Evolutionary conservation across 1,140 invertebrate genomes (phyloP), one percentile per base, ranked within the genome.

Genomic region (Cydia amplana): DNA sequence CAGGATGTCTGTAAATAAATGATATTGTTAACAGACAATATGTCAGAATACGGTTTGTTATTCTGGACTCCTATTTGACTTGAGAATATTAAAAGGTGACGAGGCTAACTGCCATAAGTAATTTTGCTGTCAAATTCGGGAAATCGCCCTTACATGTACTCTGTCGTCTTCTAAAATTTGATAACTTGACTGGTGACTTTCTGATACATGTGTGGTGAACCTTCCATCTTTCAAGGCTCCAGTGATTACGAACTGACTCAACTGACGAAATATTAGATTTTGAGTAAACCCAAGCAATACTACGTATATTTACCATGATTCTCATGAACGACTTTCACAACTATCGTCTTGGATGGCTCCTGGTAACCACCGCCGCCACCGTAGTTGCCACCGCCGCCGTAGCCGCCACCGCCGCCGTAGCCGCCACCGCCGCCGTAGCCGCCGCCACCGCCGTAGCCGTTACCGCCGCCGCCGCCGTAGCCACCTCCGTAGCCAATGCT

Each of bases 401-500:
- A 65, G 10, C 75, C 75, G 6, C 75, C 75, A 2, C 67, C 75
- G 9, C 55, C 51, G 9, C 75, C 75, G 40, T 65, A 67, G 4
- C 67, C 65, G 43, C 49, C 43, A 3, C 79, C 79, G 2, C 80
- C 80, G 1, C 81, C 78, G 10, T 75, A 79, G 23, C 67, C 67
- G 2, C 75, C 75, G 2, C 67, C 75, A 7, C 55, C 51, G 9
- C 75, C 75, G 40, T 65, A 67, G 4, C 49, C 75, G 40, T 65
- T 49, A 2, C 49, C 78, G 1, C 80, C 80, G 18, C 79, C 78
- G 2, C 79, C 79, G 1, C 81, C 78, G 12, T 74, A 78, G 23
- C 80, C 75, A 36, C 74, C 55, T 14, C 78, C 63, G 23, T 64
- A 60, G n/a, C 79, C 79, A 4, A 79, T 78, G 4, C 81, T 77